Evolutionary conservation across 1,140 invertebrate species (phyloP).

Genomic region (Drosophila kepulauana): DNA sequence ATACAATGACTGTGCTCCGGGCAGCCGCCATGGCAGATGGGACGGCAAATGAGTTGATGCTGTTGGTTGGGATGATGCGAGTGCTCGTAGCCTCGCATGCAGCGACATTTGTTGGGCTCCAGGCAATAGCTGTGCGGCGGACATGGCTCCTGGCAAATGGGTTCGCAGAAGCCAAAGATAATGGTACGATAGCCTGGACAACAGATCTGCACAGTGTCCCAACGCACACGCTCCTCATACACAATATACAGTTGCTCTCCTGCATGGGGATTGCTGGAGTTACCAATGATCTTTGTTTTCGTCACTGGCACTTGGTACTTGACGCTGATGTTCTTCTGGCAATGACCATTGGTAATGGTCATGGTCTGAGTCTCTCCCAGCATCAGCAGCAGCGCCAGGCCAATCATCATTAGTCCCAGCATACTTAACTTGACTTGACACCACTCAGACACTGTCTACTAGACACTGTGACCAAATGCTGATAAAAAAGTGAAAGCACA

Average conservation of each 20-base stretch:
- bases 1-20: constrained; percentile 72
- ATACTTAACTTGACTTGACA: constrained; percentile 36
- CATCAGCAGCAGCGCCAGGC: constrained; percentile 28
- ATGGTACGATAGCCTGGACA: constrained; percentile 77
- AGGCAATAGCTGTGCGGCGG: constrained; percentile 86
- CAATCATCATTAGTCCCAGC: constrained; percentile 38
- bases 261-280: constrained; percentile 10
- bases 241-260: constrained; percentile 50
- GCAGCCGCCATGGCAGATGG: constrained; percentile 72
- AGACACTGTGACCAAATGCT: constrained; percentile 38
- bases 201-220: constrained; percentile 71
- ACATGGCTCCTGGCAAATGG: constrained; percentile 64
- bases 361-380: constrained; percentile 22
- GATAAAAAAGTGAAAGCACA: constrained; percentile 66
- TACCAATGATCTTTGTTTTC: constrained; percentile 19
- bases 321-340: constrained; percentile 75
- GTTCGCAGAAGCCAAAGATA: constrained; percentile 74
- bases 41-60: constrained; percentile 66
- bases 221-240: constrained; percentile 72
- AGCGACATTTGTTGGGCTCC: constrained; percentile 87
- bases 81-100: constrained; percentile 86
- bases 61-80: constrained; percentile 72
- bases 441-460: constrained; percentile 22
- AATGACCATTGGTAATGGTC: constrained; percentile 72
- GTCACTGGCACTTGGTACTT: constrained; percentile 78